Evolutionary conservation across 30 jellyfish, hydroid and myxozoan species (phyloP).

Genomic region (Hydra vulgaris): DNA sequence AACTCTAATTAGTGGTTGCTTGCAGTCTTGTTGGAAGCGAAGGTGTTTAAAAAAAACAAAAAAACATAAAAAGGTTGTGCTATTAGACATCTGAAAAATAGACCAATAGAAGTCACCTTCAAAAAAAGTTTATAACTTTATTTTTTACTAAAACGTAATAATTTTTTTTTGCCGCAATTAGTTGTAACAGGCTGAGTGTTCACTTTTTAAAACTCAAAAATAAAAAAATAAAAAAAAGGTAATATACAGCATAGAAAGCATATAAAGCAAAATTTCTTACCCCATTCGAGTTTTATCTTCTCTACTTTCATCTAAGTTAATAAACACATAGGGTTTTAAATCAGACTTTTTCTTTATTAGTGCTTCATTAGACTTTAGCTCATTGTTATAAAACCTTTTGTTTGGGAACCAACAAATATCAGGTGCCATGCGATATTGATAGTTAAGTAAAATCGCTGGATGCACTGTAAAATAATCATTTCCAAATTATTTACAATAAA

Average conservation of each 20-base stretch:
- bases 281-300: slow-evolving; percentile 44
- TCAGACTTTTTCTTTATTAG: neutral
- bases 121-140: too few relatives aligned
- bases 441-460: slow-evolving; percentile 57
- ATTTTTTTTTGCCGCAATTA: too few relatives aligned
- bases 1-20: too few relatives aligned
- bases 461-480: slow-evolving; percentile 8
- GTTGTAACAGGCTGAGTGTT: neutral
- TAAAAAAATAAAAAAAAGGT: too few relatives aligned
- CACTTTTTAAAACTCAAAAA: neutral
- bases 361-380: slow-evolving; percentile 30
- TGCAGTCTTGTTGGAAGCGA: too few relatives aligned
- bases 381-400: slow-evolving; percentile 50
- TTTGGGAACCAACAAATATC: slow-evolving; percentile 87
- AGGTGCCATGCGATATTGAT: slow-evolving; percentile 90
- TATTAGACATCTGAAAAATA: too few relatives aligned
- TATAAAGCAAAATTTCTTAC: slow-evolving; percentile 20
- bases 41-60: too few relatives aligned
- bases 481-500: neutral
- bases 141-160: too few relatives aligned
- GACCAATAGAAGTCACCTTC: too few relatives aligned
- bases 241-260: neutral
- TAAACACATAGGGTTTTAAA: slow-evolving; percentile 36
- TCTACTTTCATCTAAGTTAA: slow-evolving; percentile 31
- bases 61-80: too few relatives aligned